Conservation (phyloP, 2,113 vertebrate species). For the Morphnarchus princeps region DNA sequence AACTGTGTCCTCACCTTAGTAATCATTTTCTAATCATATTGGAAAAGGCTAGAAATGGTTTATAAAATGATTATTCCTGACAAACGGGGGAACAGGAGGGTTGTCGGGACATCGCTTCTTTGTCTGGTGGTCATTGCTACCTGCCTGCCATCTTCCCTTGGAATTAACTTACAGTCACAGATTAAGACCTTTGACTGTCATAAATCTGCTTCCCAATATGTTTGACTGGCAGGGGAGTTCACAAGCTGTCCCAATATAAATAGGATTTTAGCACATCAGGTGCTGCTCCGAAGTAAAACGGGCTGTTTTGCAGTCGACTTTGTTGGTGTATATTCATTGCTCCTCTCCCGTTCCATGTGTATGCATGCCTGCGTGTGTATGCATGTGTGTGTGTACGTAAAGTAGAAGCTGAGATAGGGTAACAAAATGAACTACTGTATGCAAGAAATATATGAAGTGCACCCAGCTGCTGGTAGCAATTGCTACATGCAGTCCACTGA, state of each 20-base stretch:
- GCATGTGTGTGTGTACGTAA: conserved; percentile 66
- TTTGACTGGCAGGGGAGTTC: conserved; percentile 73
- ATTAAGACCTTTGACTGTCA: conserved; percentile 88
- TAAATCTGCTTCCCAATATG: conserved; percentile 88
- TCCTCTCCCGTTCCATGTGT: conserved; percentile 61
- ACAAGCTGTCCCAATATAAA: conserved; percentile 73
- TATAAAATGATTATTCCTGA: conserved; percentile 64
- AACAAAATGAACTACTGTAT: conserved; percentile 91
- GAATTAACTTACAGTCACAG: conserved; percentile 86
- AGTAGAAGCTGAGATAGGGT: conserved; percentile 68
- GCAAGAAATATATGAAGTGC: conserved; percentile 87
- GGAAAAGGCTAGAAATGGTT: conserved; percentile 55
- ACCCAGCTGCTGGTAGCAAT: conserved; percentile 76
- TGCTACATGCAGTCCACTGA: conserved; percentile 82
- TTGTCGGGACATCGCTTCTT: conserved; percentile 37
- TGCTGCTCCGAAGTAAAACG: conserved; percentile 65
- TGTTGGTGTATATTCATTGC: conserved; percentile 71
- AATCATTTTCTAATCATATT: conserved; percentile 72
- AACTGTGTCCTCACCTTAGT: conserved; percentile 55
- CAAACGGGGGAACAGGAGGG: neutral
- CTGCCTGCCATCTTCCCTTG: conserved; percentile 76
- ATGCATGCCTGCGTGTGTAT: conserved; percentile 64
- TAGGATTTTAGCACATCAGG: conserved; percentile 69
- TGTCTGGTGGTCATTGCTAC: conserved; percentile 72
- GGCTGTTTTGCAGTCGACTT: conserved; percentile 62